Percentiles rank a stretch among this genome's conserved stretches.
Conservation (phyloP, 2,888 invertebrate genomes). For the Xanthorhoe designata region DNA sequence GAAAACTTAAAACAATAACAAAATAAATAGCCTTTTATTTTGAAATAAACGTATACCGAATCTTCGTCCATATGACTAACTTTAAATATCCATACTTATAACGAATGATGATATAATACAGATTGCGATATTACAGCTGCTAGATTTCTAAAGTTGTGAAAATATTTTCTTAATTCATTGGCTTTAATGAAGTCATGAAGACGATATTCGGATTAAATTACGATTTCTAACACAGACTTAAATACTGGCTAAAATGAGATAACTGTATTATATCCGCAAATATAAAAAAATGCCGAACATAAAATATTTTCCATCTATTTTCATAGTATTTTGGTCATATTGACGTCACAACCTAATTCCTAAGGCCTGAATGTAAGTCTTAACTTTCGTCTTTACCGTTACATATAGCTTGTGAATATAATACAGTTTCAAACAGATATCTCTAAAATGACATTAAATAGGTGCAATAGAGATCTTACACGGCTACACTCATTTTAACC, state of each 20-base stretch:
- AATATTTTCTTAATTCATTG: constrained; percentile 36
- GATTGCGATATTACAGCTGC: constrained; percentile 23
- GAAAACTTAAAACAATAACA: constrained; percentile 83
- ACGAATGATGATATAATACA: constrained; percentile 41
- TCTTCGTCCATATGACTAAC: constrained; percentile 51
- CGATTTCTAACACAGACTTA: constrained; percentile 68
- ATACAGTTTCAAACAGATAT: constrained; percentile 41
- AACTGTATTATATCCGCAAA: constrained; percentile 48
- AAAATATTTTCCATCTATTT: constrained; percentile 25
- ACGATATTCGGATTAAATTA: constrained; percentile 61
- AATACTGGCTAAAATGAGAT: constrained; percentile 70
- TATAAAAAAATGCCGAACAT: constrained; percentile 13
- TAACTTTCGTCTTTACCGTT: constrained; percentile 8
- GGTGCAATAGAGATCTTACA: constrained; percentile 51
- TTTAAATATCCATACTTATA: constrained; percentile 31
- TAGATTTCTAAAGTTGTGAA: constrained; percentile 30
- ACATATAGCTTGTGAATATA: constrained; percentile 35
- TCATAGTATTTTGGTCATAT: constrained; percentile 30
- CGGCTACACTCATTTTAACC: constrained; percentile 64
- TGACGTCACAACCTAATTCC: constrained; percentile 32
- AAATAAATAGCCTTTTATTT: constrained; percentile 79
- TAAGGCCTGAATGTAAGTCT: constrained; percentile 32
- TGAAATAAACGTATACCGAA: constrained; percentile 60
- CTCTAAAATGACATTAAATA: constrained; percentile 48
- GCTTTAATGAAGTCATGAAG: constrained; percentile 56